Conservation (phyloP, 2,797 vertebrate species). For the Gallinago nigripennis region DNA sequence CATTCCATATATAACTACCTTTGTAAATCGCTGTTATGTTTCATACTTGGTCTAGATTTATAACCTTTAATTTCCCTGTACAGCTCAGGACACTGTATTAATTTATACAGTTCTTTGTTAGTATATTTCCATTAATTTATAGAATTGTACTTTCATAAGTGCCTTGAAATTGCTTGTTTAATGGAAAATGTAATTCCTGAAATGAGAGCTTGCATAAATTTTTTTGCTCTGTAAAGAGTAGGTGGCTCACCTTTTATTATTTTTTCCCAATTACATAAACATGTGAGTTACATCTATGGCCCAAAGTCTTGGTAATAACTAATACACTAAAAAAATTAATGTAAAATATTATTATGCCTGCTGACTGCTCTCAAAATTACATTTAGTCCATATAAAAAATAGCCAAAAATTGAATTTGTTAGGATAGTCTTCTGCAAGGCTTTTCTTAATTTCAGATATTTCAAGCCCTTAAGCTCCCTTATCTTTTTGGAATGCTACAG, state of each 20-base stretch:
- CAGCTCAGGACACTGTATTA: neutral
- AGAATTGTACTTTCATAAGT: neutral
- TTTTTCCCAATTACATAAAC: neutral
- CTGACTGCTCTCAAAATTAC: neutral
- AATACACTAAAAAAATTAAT: neutral
- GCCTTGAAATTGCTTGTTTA: constrained; percentile 2
- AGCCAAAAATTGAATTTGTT: neutral
- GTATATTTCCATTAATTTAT: neutral
- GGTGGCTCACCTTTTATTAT: neutral
- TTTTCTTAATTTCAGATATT: neutral
- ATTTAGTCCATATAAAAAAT: neutral
- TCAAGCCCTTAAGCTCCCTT: neutral
- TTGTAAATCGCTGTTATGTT: neutral
- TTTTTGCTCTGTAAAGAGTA: neutral
- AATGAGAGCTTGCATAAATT: neutral
- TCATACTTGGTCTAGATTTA: neutral
- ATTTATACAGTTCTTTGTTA: constrained; percentile 24
- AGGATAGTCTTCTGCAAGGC: neutral
- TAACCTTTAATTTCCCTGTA: neutral
- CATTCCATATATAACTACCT: neutral
- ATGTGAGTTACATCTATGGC: neutral
- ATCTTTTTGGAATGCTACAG: neutral
- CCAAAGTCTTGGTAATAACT: neutral
- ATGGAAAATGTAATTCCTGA: neutral
- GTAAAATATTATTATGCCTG: neutral